phyloP scores from a whole-genome alignment of 2,888 invertebrate species.

The Oscheius sp. region DNA sequence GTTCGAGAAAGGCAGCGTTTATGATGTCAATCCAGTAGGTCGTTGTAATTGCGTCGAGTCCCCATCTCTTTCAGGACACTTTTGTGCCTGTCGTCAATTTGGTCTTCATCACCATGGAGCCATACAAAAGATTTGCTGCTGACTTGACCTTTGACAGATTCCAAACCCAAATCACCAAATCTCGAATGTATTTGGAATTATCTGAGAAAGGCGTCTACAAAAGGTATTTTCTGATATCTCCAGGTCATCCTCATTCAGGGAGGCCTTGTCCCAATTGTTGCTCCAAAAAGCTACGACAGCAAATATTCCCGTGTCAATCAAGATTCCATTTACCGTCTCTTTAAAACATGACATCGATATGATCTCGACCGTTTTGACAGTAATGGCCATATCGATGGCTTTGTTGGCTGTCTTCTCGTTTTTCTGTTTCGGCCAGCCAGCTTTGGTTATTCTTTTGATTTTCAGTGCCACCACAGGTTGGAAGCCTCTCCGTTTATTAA shows the following conservation, averaged over 20 bases:
- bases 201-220: constrained; percentile 65
- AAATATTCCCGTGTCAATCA: constrained; percentile 64
- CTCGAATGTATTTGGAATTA: constrained; percentile 71
- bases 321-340: constrained; percentile 67
- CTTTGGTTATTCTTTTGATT: constrained; percentile 52
- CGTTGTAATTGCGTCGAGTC: neutral
- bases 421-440: constrained; percentile 61
- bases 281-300: constrained; percentile 53
- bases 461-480: constrained; percentile 52
- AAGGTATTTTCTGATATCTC: constrained; percentile 51
- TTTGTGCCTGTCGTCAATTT: constrained; percentile 72
- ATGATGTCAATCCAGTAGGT: constrained; percentile 68
- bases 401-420: constrained; percentile 52
- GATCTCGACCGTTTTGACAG: constrained; percentile 51
- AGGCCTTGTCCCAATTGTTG: constrained; percentile 44
- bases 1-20: constrained; percentile 69
- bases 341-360: constrained; percentile 68
- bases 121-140: constrained; percentile 62
- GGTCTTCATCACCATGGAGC: constrained; percentile 68
- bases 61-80: constrained; percentile 59
- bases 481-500: neutral
- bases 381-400: constrained; percentile 51
- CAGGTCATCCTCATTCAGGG: constrained; percentile 40
- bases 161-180: constrained; percentile 62
- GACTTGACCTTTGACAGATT: constrained; percentile 68